Evolutionary conservation across 2,888 invertebrate genomes (phyloP).

Genomic region (Caenorhabditis uteleia): DNA sequence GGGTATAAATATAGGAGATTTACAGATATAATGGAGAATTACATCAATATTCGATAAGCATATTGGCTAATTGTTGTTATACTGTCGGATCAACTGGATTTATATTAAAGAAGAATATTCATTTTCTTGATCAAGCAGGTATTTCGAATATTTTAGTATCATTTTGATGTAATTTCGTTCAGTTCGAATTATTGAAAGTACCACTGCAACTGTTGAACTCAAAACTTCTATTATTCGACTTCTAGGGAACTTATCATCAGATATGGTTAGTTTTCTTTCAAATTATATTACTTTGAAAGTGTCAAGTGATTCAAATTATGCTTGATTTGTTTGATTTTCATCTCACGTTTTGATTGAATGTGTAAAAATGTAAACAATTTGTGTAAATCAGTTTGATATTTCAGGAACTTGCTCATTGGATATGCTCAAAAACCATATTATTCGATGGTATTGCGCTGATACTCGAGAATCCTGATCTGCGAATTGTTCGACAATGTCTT

Average conservation of each 20-base stretch:
- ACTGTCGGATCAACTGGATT: conserved; percentile 17
- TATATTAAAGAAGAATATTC: conserved; percentile 14
- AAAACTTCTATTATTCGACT: conserved; percentile 50
- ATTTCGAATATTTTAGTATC: not conserved
- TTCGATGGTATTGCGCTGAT: conserved; percentile 45
- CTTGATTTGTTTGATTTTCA: too few species aligned
- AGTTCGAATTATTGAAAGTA: conserved; percentile 53
- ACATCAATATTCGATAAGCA: conserved; percentile 31
- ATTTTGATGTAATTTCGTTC: conserved; percentile 7
- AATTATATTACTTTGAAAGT: not conserved
- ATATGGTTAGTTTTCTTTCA: conserved; percentile 27
- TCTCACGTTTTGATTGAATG: too few species aligned
- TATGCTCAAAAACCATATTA: conserved; percentile 40
- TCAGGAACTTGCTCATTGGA: conserved; percentile 49
- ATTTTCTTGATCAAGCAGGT: conserved; percentile 24
- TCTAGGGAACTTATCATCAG: conserved; percentile 54
- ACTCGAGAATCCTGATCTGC: conserved; percentile 31
- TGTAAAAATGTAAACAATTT: too few species aligned
- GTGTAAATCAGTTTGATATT: too few species aligned
- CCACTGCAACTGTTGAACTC: conserved; percentile 24
- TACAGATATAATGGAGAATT: conserved; percentile 29
- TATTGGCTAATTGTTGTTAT: conserved; percentile 31
- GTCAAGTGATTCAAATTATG: not conserved
- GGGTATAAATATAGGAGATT: not conserved
- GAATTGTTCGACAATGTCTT: conserved; percentile 37